Conservation (phyloP, 2,113 vertebrate species). For the Xyrauchen texanus region DNA sequence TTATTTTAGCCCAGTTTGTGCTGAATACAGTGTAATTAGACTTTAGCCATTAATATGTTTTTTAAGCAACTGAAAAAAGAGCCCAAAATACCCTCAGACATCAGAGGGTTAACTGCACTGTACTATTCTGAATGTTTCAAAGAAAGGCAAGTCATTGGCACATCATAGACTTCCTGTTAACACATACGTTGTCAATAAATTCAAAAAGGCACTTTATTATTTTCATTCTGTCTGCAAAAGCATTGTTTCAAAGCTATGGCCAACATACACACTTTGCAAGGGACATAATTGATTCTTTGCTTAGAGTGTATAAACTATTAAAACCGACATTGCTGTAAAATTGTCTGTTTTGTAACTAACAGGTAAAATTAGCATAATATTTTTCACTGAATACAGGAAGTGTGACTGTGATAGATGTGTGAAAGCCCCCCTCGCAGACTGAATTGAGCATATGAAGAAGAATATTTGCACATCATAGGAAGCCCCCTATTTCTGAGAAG, state of each 20-base stretch:
- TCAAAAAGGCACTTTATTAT: background rate
- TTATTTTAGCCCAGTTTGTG: no score
- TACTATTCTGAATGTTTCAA: background rate
- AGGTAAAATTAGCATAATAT: background rate
- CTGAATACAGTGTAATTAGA: no score
- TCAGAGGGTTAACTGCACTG: no score
- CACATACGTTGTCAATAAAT: background rate
- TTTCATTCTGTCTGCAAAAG: background rate
- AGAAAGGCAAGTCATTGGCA: background rate
- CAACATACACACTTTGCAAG: background rate
- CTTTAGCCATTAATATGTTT: no score
- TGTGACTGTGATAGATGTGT: slow-evolving; percentile 7
- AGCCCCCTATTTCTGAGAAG: background rate
- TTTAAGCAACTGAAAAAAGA: no score
- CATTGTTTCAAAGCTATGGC: background rate
- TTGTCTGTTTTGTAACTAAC: background rate
- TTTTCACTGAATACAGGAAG: slow-evolving; percentile 49
- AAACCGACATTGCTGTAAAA: background rate
- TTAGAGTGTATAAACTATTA: background rate
- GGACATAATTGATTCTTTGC: background rate
- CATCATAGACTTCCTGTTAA: slow-evolving; percentile 62
- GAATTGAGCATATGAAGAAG: background rate
- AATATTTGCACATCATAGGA: background rate
- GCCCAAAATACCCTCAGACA: no score
- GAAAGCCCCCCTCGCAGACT: slow-evolving; percentile 9